Evolutionary conservation across 2,888 invertebrate species (phyloP), one percentile per base, ranked within the genome.

Genomic region (Nomada fucata): DNA sequence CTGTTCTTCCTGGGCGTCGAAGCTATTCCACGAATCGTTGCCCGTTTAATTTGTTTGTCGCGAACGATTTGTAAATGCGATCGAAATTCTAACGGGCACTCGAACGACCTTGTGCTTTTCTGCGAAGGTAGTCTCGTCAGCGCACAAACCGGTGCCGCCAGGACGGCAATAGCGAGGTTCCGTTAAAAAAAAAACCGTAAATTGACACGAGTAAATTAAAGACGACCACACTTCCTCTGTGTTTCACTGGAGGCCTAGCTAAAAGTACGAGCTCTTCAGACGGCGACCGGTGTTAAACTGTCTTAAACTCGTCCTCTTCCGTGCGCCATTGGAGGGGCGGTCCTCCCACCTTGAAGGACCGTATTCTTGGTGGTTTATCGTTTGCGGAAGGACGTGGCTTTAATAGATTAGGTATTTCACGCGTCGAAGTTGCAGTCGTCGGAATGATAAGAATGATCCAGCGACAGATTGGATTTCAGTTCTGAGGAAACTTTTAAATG

Each of bases 261-360:
- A 10, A 36, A 59, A 50, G 59, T 11, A 36, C 64, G 53, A 60
- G 61, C 63, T 52, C 53, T 36, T 72, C 59, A 57, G 59, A 26
- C 82, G 60, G 23, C 50, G 74, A 68, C 61, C 78, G 77, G 18
- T 82, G 81, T 42, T 53, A 61, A 79, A 87, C 87, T 87, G 82
- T 82, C 72, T 78, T 67, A 26, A 23, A 44, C 47, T 44, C 26
- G 57, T 67, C 68, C 63, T 78, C 71, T 70, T 79, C 65, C 61
- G 61, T 11, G 18, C 29, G 44, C 44, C 18, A 60, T 80, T 78
- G 77, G 85, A 71, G 83, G 82, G 82, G 79, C 67, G 23, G 10
- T 67, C 63, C 79, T 76, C 82, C 85, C 83, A 83, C 81, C 26
- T 78, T 67, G 63, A 73, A 26, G n/a, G 13, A 7, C 36, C 20